These are phyloP conservation scores for Cosmorhoe ocellata DNA, from an alignment of 2,888 invertebrate genomes.

Conservation along the genomic window DNA sequence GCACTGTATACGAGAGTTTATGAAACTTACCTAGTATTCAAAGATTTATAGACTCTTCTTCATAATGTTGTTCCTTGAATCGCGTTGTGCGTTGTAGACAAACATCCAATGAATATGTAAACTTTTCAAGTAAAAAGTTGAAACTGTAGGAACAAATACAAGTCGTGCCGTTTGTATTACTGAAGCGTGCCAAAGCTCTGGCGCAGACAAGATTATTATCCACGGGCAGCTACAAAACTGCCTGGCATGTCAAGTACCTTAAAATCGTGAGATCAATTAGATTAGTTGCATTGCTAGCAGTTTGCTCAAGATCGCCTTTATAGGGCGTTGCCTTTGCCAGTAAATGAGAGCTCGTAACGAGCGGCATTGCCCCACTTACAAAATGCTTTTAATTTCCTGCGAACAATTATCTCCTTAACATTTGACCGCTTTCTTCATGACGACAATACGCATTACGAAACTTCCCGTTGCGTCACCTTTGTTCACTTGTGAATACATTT, in stretches of 20 bases:
- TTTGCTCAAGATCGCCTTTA: slow-evolving; percentile 43
- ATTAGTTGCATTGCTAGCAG: slow-evolving; percentile 37
- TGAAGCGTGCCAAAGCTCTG: slow-evolving; percentile 20
- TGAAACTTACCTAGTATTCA: slow-evolving; percentile 14
- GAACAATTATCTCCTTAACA: slow-evolving; percentile 80
- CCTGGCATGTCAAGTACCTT: slow-evolving; percentile 35
- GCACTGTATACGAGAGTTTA: slow-evolving; percentile 12
- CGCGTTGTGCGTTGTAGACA: neutral
- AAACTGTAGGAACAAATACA: slow-evolving; percentile 8
- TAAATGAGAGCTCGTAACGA: slow-evolving; percentile 14
- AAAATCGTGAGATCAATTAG: slow-evolving; percentile 45
- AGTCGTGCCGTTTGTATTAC: slow-evolving; percentile 19
- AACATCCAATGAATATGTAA: neutral
- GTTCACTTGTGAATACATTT: slow-evolving; percentile 21
- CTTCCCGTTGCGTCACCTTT: slow-evolving; percentile 50
- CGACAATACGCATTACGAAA: slow-evolving; percentile 62
- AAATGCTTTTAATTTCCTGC: slow-evolving; percentile 79
- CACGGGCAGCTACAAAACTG: slow-evolving; percentile 21
- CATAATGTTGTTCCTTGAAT: neutral
- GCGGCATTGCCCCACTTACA: slow-evolving; percentile 70
- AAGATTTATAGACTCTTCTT: slow-evolving; percentile 6
- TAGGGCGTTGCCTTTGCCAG: slow-evolving; percentile 25
- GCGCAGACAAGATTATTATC: slow-evolving; percentile 25
- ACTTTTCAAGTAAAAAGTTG: neutral
- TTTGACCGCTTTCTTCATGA: slow-evolving; percentile 79